phyloP scores from a whole-genome alignment of 2,797 vertebrate species.

The Sebastes wilsoni region DNA sequence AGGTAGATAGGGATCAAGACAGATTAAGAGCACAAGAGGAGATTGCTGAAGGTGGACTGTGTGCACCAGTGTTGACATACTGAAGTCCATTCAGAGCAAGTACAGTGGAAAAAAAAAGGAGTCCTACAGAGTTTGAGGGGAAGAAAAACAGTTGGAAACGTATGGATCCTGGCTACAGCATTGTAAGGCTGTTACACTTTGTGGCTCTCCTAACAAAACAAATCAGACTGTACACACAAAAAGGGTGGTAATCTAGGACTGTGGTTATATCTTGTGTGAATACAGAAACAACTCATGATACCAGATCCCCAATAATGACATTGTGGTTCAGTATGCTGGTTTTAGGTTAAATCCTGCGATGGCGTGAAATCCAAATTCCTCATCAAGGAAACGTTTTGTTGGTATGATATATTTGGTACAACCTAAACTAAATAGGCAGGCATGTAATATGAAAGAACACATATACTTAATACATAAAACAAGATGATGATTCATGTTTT shows the following conservation, averaged over 20 bases:
- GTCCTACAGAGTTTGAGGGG: not conserved
- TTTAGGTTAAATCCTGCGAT: conserved; percentile 31
- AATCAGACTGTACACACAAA: conserved; percentile 33
- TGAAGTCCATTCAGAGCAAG: conserved; percentile 27
- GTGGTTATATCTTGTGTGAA: conserved; percentile 22
- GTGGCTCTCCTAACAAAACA: conserved; percentile 24
- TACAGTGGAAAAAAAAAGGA: conserved; percentile 6
- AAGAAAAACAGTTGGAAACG: not conserved
- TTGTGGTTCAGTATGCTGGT: conserved; percentile 33
- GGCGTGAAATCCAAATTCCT: conserved; percentile 43
- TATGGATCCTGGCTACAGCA: conserved; percentile 10
- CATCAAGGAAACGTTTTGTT: conserved; percentile 32
- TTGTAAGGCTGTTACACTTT: conserved; percentile 31
- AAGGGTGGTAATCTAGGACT: conserved; percentile 1
- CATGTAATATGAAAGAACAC: conserved; percentile 54
- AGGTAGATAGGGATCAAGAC: conserved; percentile 75
- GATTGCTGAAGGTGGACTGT: conserved; percentile 16
- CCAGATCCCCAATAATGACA: conserved; percentile 36
- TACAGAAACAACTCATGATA: conserved; percentile 21
- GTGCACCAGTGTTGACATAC: conserved; percentile 30
- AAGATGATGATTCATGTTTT: conserved; percentile 60
- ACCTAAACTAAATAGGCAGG: conserved; percentile 52
- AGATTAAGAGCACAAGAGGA: conserved; percentile 56
- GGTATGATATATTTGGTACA: conserved; percentile 64
- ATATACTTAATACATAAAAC: conserved; percentile 59